Evolutionary conservation across 1,140 invertebrate species (phyloP), one percentile per base, ranked within the genome.

Genomic region (Brachionus manjavacas): DNA sequence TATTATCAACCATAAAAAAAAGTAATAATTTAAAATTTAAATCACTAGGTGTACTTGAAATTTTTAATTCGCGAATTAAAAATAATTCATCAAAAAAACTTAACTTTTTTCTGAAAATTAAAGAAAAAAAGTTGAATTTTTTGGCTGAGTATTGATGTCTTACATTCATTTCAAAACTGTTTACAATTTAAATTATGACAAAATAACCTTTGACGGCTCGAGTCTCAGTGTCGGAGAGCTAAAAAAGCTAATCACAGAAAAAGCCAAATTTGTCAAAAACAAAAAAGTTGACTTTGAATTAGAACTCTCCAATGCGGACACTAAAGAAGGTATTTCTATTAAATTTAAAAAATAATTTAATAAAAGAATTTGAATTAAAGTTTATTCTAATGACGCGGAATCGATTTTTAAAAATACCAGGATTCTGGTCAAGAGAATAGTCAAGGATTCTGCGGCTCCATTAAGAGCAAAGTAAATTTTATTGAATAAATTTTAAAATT

Each of bases 91-190:
- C 14, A 72, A 72, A 72, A 72, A 72, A 72, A 72, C 68, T 72
- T 72, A 72, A 72, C 68, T 72, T 72, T 76, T 76, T 76, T 23
- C 46, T 49, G 16, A 49, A 76, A 72, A n/a, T 43, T 39, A n/a
- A 16, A 39, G 35, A 41, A 20, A 72, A 72, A 41, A 39, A 31
- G 16, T 39, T 72, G 4, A 16, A 72, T 8, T 39, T 72, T 39
- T 72, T 72, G 12, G 43, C 6, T 70, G 14, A 70, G 28, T n/a
- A 46, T 76, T 23, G 23, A 81, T 81, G 79, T 81, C 79, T 60
- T 39, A 64, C 28, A 64, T 81, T 64, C 79, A 81, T 68, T 81
- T 81, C 46, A 81, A 81, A 25, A 64, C 79, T 60, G 79, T 81
- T 16, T 81, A 64, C 52, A 81, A 68, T 68, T 68, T 64, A 60